phyloP scores from a whole-genome alignment of 2,113 vertebrate genomes.

The Trochalopteron elliotii region DNA sequence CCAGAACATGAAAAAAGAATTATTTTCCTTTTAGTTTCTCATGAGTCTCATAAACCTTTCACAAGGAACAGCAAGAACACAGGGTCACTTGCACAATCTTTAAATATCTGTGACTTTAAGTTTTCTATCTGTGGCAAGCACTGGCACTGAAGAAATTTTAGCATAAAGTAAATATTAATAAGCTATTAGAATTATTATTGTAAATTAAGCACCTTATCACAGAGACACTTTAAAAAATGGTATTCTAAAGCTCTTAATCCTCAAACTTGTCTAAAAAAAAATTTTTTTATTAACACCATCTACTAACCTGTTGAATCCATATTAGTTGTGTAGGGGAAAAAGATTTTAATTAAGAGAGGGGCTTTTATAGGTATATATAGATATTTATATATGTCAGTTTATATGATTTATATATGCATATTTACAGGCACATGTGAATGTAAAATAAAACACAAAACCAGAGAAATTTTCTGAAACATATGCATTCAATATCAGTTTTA shows the following conservation, averaged over 20 bases:
- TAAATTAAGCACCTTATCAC: neutral
- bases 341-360: neutral
- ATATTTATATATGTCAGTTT: neutral
- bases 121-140: neutral
- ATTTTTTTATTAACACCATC: neutral
- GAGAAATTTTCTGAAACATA: neutral
- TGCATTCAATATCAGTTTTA: fast-evolving
- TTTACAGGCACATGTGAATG: neutral
- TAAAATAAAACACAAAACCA: neutral
- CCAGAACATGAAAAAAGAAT: neutral
- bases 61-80: neutral
- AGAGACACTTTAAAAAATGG: neutral
- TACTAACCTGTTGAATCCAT: neutral
- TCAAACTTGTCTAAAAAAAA: neutral
- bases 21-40: neutral
- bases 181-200: neutral
- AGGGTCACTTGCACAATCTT: neutral
- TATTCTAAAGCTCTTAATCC: neutral
- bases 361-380: neutral
- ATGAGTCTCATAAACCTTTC: neutral
- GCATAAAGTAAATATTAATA: neutral
- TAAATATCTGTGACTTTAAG: neutral
- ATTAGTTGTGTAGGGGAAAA: neutral
- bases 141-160: fast-evolving
- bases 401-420: neutral